Conservation (phyloP, 1,140 invertebrate species). For the Drosophila biarmipes region DNA sequence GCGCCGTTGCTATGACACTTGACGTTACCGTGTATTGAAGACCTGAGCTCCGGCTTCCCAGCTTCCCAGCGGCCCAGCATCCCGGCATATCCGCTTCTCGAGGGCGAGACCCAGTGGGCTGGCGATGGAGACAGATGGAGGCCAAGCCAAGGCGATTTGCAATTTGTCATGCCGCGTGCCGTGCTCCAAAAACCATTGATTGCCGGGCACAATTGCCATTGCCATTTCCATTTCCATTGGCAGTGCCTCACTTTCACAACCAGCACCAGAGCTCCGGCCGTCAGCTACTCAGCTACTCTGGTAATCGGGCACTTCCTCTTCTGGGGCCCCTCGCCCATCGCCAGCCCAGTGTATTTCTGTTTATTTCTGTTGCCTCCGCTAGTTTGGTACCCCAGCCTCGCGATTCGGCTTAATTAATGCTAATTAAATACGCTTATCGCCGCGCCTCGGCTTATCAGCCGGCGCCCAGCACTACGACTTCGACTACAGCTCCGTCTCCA, state of each 20-base stretch:
- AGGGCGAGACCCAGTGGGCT: conserved; percentile 2
- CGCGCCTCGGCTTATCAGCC: conserved; percentile 51
- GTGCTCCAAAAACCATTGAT: conserved; percentile 64
- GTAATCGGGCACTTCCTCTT: background rate
- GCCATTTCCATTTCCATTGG: conserved; percentile 33
- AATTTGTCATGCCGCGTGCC: conserved; percentile 62
- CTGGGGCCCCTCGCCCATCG: background rate
- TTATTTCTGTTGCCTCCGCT: conserved; percentile 34
- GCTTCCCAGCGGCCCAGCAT: background rate
- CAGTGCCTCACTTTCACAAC: conserved; percentile 57
- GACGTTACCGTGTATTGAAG: conserved; percentile 23
- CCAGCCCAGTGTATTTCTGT: background rate
- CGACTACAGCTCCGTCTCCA: background rate
- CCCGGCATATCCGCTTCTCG: conserved; percentile 61
- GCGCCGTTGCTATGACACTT: conserved; percentile 46
- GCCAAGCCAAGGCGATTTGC: conserved; percentile 46
- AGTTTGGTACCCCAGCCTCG: conserved; percentile 48
- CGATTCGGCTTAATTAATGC: conserved; percentile 69
- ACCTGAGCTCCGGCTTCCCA: background rate
- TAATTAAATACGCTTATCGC: conserved; percentile 74
- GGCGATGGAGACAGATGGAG: conserved; percentile 5
- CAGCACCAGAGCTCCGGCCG: background rate
- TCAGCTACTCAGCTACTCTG: no score
- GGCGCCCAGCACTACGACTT: conserved; percentile 23
- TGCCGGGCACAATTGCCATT: conserved; percentile 57